phyloP scores from a whole-genome alignment of 2,797 vertebrate species.

The Acanthiza pusilla region DNA sequence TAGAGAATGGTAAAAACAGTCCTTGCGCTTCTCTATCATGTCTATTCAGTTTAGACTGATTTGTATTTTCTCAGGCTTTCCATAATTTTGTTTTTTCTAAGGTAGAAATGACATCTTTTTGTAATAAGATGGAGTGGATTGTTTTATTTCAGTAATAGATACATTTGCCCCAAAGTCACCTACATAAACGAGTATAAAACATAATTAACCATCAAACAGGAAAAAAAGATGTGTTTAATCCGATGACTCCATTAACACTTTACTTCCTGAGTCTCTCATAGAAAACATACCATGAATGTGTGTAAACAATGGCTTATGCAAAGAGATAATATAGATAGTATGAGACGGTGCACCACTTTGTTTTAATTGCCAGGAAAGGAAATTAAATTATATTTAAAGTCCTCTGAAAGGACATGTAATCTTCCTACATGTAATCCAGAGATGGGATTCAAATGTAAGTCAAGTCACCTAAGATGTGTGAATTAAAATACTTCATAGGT shows the following conservation, averaged over 20 bases:
- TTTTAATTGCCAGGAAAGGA: neutral
- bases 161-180: neutral
- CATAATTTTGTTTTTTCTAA: neutral
- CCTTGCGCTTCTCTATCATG: neutral
- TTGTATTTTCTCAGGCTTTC: neutral
- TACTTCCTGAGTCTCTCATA: neutral
- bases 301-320: neutral
- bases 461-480: neutral
- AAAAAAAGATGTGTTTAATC: neutral
- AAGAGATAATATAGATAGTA: neutral
- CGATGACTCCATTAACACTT: neutral
- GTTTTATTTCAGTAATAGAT: neutral
- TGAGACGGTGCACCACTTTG: neutral
- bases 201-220: neutral
- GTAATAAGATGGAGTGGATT: accelerated
- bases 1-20: neutral
- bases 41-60: slow-evolving; percentile 3
- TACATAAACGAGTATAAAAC: neutral
- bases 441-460: neutral
- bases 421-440: neutral
- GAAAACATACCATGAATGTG: neutral
- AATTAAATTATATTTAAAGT: neutral
- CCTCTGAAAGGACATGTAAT: neutral
- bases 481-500: neutral
- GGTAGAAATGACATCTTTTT: neutral